Evolutionary conservation across 2,888 invertebrate species (phyloP), one percentile per base, ranked within the genome.

Genomic region (Smittia aterrima): DNA sequence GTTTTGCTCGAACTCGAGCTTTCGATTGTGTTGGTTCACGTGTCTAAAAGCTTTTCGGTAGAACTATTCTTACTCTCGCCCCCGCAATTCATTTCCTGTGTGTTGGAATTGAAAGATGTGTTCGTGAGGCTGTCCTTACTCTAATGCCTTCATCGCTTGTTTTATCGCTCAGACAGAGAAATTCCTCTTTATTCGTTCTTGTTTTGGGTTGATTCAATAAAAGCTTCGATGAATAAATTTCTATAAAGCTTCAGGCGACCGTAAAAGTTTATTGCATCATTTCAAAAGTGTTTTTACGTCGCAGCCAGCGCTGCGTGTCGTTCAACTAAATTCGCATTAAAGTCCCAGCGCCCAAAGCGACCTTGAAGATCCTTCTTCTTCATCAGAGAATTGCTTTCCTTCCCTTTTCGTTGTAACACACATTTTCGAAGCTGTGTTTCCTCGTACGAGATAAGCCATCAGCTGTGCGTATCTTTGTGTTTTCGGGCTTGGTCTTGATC

Each of bases 21-120:
- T 66, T 27, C 18, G 40, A 20, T 11, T 53, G 70, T 70, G 32
- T 70, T 24, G 16, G 70, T 70, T 53, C 70, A 70, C 54, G 70
- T 70, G 70, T 54, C 53, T 54, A 16, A 27, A 53, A 54, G 47
- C 47, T 47, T 11, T 47, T n/a, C 16, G 47, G 47, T 47, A n/a
- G 38, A 38, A 4, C 38, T 4, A 9, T 9, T 47, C 32, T 32
- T 9, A 32, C 32, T 32, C 32, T 3, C 32, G 9, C 32, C 32
- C 32, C 3, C 32, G 32, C 32, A 32, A 32, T 32, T 32, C 32
- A 9, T 9, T 32, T 9, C 32, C 4, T 3, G 3, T 32, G 32
- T 32, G 32, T 32, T 3, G 32, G 32, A n/a, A 32, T 3, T 9
- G 32, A 32, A 32, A 6, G 32, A 3, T 32, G 32, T 32, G 32